Conservation (phyloP, 1,140 invertebrate genomes). For the Akabosia matsudoensis region DNA sequence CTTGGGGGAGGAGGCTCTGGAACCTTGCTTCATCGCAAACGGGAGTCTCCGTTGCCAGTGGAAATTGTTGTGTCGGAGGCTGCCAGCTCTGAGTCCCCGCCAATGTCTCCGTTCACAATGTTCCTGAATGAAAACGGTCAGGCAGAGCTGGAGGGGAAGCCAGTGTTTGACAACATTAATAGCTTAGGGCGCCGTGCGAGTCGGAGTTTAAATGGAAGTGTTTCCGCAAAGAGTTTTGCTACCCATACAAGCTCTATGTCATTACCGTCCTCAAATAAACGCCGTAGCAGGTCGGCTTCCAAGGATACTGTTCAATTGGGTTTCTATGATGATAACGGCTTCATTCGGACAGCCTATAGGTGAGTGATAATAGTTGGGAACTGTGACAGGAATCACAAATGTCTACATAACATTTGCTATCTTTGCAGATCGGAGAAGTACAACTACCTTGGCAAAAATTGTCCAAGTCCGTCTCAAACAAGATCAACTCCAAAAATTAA, state of each 20-base stretch:
- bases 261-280: neutral
- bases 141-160: too few relatives aligned
- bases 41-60: neutral
- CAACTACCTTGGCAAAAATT: too few relatives aligned
- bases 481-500: too few relatives aligned
- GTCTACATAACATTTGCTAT: too few relatives aligned
- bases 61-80: neutral
- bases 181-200: neutral
- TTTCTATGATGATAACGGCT: constrained; percentile 18
- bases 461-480: too few relatives aligned
- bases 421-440: too few relatives aligned
- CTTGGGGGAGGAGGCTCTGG: neutral
- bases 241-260: neutral
- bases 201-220: neutral
- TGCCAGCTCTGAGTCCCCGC: neutral
- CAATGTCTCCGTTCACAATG: neutral
- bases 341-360: neutral
- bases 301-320: neutral
- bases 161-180: neutral
- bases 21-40: neutral
- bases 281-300: neutral
- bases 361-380: too few relatives aligned
- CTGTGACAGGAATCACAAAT: too few relatives aligned
- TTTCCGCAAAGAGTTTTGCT: neutral
- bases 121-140: neutral